Conservation (phyloP, 2,888 invertebrate species). For the Ophion obscuratus region DNA sequence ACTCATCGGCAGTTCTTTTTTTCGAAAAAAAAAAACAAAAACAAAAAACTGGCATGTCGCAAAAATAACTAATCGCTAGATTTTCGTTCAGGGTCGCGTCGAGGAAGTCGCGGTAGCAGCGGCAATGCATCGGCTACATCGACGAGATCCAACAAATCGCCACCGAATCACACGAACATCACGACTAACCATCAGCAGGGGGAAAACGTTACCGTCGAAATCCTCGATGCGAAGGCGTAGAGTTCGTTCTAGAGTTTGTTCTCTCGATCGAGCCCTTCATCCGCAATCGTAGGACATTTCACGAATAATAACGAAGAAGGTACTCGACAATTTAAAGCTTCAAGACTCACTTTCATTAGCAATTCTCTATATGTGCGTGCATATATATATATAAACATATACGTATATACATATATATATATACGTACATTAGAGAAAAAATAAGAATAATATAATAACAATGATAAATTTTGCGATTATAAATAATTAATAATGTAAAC, state of each 20-base stretch:
- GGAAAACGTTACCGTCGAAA: constrained; percentile 91
- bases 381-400: constrained; percentile 19
- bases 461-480: constrained; percentile 11
- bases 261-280: constrained; percentile 67
- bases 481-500: constrained; percentile 5
- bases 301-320: constrained; percentile 30
- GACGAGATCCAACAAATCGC: constrained; percentile 81
- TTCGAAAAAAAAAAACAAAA: neutral
- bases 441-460: constrained; percentile 6
- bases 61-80: constrained; percentile 81
- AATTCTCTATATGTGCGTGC: constrained; percentile 31
- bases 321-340: constrained; percentile 24
- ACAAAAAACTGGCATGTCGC: neutral
- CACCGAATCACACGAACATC: constrained; percentile 75
- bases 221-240: constrained; percentile 88
- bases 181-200: constrained; percentile 81
- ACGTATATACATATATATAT: neutral
- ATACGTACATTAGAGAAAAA: neutral
- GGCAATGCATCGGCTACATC: constrained; percentile 92
- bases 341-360: constrained; percentile 15
- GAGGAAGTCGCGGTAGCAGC: constrained; percentile 90
- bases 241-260: constrained; percentile 78
- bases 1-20: neutral
- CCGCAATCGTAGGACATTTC: constrained; percentile 61
- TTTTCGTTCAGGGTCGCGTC: constrained; percentile 86